Base-by-base conservation (phyloP, 2,888 invertebrate genomes). In the Athetis lepigone region DNA sequence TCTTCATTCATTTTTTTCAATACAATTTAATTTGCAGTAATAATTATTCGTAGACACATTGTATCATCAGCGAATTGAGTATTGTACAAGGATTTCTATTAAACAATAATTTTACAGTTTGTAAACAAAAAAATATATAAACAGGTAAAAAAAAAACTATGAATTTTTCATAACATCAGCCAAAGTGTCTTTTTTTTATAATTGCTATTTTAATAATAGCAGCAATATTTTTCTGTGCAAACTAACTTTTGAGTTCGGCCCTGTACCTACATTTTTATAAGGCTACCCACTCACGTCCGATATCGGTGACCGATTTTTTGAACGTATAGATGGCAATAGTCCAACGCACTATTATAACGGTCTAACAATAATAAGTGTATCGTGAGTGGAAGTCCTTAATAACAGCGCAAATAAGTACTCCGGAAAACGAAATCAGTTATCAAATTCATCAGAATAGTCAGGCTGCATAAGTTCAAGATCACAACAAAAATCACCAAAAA, bases 401-500 rank as follows among this genome's bases (percentile, higher is more conserved):
- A 3, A 18, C 16, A 13, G 19, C 45, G 9, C 5, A 0, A 9
- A 7, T 33, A 3, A 13, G 0, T 25, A 16, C 5, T 5, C 21
- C 5, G n/a, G 11, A 2, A 46, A 19, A 4, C 7, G 8, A 19
- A 7, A 16, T 25, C 29, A 0, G 27, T 37, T 45, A 29, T 21
- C 13, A 45, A 33, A 9, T n/a, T 19, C 21, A 19, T 39, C 58
- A 58, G 16, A 33, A 9, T 19, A 57, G 1, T 5, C n/a, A 19
- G 18, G 25, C 43, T 43, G 36, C n/a, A 23, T 29, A 50, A 36
- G 21, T 52, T 70, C 27, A 50, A 51, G n/a, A 65, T 47, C 57
- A 66, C 57, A 72, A 66, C 45, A 39, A 7, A 47, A 42, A 25
- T 27, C 56, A 42, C 37, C 21, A 43, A 45, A 9, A 27, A n/a